These are phyloP conservation scores for Callyntrura sp. DNA, from an alignment of 2,888 invertebrate genomes.

Conservation along the genomic window DNA sequence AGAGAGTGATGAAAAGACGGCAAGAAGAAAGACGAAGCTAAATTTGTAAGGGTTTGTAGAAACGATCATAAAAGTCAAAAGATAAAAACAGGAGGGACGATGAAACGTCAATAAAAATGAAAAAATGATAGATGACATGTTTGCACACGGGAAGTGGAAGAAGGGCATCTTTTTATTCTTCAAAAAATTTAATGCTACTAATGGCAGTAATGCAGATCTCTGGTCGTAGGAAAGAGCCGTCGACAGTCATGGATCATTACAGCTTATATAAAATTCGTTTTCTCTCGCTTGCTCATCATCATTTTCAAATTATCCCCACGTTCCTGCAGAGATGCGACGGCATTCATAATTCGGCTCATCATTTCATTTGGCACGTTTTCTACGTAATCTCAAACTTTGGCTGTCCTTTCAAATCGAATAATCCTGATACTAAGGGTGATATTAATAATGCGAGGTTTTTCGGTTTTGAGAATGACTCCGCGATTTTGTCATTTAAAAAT, in stretches of 20 bases:
- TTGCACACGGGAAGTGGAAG: conserved; percentile 30
- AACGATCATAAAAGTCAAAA: conserved; percentile 22
- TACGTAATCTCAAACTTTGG: too few species aligned
- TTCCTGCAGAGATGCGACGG: too few species aligned
- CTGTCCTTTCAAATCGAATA: too few species aligned
- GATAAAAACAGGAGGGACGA: neutral
- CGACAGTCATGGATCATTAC: conserved; percentile 27
- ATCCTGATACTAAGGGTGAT: too few species aligned
- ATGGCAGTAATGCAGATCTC: neutral
- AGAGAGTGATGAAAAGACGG: neutral
- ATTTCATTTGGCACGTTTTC: too few species aligned
- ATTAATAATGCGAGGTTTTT: too few species aligned
- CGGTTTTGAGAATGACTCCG: too few species aligned
- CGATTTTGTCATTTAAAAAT: too few species aligned
- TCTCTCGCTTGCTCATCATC: neutral
- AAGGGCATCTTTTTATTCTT: neutral
- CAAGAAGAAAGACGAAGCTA: neutral
- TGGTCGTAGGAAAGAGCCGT: neutral
- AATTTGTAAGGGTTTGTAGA: neutral
- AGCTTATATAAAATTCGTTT: neutral
- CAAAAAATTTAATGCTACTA: neutral
- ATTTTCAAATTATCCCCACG: neutral
- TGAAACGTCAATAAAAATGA: conserved; percentile 17
- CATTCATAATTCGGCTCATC: too few species aligned
- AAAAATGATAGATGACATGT: conserved; percentile 49